These are phyloP conservation scores for Heliornis fulica DNA, from an alignment of 2,113 vertebrate genomes.

Conservation along the genomic window DNA sequence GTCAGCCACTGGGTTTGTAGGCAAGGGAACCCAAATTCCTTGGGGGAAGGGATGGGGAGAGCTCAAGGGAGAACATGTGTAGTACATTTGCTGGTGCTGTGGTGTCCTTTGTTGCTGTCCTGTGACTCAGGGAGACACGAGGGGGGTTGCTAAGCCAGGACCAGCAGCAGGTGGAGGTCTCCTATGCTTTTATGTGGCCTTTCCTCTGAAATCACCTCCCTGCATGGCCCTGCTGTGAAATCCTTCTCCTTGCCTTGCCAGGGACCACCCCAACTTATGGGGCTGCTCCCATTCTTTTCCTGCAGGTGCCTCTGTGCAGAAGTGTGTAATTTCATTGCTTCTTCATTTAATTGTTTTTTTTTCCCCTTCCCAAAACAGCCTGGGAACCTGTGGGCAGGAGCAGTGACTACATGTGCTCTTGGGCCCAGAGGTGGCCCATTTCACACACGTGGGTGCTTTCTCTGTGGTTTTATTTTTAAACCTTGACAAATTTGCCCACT, in stretches of 20 bases:
- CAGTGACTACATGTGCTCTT: neutral
- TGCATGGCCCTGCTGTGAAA: neutral
- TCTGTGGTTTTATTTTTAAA: neutral
- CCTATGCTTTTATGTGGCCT: neutral
- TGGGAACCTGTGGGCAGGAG: neutral
- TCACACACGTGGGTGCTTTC: neutral
- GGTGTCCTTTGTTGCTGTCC: neutral
- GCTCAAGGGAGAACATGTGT: neutral
- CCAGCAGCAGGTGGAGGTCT: neutral
- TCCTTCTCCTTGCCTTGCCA: neutral
- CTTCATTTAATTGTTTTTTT: neutral
- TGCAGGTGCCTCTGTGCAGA: neutral
- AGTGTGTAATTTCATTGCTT: neutral
- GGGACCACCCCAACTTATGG: neutral
- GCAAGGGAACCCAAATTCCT: neutral
- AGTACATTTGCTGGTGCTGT: accelerated
- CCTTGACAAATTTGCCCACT: neutral
- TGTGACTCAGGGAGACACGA: accelerated
- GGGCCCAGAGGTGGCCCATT: neutral
- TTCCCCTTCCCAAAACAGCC: neutral
- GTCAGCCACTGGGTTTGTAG: neutral
- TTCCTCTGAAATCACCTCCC: neutral
- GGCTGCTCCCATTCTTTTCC: neutral
- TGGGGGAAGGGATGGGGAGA: neutral
- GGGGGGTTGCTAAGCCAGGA: neutral